Evolutionary conservation across 1,140 invertebrate genomes (phyloP), one percentile per base, ranked within the genome.

Genomic region (Cydia splendana): DNA sequence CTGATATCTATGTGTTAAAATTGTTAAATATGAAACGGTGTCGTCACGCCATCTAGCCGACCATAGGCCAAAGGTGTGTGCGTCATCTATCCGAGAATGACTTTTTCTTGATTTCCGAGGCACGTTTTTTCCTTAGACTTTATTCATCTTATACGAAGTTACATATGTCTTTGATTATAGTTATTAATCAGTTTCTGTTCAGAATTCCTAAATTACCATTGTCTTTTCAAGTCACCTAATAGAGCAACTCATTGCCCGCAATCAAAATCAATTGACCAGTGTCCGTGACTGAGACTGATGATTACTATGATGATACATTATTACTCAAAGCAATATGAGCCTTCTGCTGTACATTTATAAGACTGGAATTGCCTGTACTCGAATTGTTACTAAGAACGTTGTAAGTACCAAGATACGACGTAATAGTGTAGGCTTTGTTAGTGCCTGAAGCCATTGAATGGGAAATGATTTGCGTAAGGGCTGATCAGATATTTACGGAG

Each of bases 211-310:
- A 62, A 24, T 45, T 9, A 2, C n/a, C 53, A n/a, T 62, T 10
- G 20, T 62, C 18, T 62, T 57, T 7, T 62, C 18, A 24, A 62
- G 57, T 4, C 20, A 20, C 10, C 20, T 62, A 62, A 62, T 62
- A 62, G 57, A 24, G 18, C 18, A 62, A 62, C 57, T 62, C 57
- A 62, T 62, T 62, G 57, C 18, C 15, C 7, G 57, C 57, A 62
- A 62, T 62, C 57, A 62, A 24, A 62, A 24, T 62, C 57, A 62
- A 62, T 62, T 62, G 57, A 62, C 57, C 57, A 62, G 57, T 62
- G 57, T 62, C 20, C 57, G 20, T 62, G 45, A 12, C 45, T 48
- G 13, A 15, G 45, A 48, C 45, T 15, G 45, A 48, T 48, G 12
- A 48, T 48, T 48, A 48, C 12, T 1, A 48, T 48, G 45, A 48